Base-by-base conservation (phyloP, 2,888 invertebrate species). In the Crepidodera aurea region DNA sequence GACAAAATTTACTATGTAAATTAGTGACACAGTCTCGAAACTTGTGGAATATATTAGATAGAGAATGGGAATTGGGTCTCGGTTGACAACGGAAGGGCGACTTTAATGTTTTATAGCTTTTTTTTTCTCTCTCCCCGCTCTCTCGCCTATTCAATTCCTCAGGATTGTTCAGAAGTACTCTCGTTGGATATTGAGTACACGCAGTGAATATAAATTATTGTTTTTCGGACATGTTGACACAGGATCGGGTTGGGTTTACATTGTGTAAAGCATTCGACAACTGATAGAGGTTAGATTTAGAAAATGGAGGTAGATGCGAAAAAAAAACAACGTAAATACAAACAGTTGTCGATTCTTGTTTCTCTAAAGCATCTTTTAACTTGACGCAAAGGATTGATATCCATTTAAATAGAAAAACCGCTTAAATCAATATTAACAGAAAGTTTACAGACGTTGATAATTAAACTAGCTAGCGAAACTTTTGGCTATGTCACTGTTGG, bases 1-100 rank as follows among this genome's bases (percentile, higher is more conserved):
- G 55, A 61, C 60, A 42, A 44, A 51, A 61, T 61, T 61, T 42
- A 55, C 50, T 61, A 61, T 61, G 60, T 42, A 61, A 61, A 61
- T 61, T 55, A 61, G 55, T 42, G 39, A 42, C 55, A 42, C 55
- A 55, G 48, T 54, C 32, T 54, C 40, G 44, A 40, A 50, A 61
- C 55, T 61, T 55, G 22, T 18, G 50, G 44, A 54, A 54, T 54
- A 51, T 55, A 51, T 61, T 51, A 42, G 34, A 40, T 25, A 6
- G 19, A 8, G 32, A 32, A n/a, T 12, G 29, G 18, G 42, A 39
- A 51, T 40, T 51, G 40, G 59, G 37, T 42, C 51, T 54, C 22
- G 15, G 44, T 44, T 48, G 27, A 48, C 48, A 56, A 37, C 12
- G 48, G 48, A 37, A 39, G 37, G 48, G 48, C 34, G 37, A 48